phyloP scores from a whole-genome alignment of 2,797 vertebrate genomes.

The Periparus ater region DNA sequence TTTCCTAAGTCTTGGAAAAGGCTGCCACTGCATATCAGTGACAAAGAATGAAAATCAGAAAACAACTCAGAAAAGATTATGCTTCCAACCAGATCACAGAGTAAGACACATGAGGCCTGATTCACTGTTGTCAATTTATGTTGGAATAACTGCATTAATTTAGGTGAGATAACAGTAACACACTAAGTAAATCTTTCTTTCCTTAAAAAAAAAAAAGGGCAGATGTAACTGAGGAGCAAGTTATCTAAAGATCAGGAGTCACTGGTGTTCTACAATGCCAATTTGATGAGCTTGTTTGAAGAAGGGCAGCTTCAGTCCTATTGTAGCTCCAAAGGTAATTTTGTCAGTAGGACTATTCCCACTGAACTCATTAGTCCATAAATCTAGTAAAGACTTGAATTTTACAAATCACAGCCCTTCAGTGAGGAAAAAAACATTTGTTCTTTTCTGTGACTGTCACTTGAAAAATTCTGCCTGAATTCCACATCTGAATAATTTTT shows the following conservation, averaged over 20 bases:
- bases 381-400: not conserved
- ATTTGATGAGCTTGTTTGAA: not conserved
- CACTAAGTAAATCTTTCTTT: not conserved
- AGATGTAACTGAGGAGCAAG: not conserved
- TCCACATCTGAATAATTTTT: not conserved
- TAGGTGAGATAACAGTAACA: not conserved
- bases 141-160: not conserved
- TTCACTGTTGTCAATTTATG: not conserved
- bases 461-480: not conserved
- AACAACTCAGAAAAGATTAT: not conserved
- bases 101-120: not conserved
- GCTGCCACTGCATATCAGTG: not conserved
- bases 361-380: not conserved
- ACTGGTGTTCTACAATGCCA: not conserved
- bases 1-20: slow-evolving; percentile 30
- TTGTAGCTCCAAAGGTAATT: not conserved
- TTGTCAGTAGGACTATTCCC: not conserved
- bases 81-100: slow-evolving; percentile 18
- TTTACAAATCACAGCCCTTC: not conserved
- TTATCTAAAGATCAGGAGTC: slow-evolving; percentile 29
- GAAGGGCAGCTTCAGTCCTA: not conserved
- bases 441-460: slow-evolving; percentile 2
- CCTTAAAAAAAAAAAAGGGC: not conserved
- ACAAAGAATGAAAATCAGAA: slow-evolving; percentile 22
- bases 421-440: not conserved